Conservation (phyloP, 2,113 vertebrate species). For the Hypanus sabinus region DNA sequence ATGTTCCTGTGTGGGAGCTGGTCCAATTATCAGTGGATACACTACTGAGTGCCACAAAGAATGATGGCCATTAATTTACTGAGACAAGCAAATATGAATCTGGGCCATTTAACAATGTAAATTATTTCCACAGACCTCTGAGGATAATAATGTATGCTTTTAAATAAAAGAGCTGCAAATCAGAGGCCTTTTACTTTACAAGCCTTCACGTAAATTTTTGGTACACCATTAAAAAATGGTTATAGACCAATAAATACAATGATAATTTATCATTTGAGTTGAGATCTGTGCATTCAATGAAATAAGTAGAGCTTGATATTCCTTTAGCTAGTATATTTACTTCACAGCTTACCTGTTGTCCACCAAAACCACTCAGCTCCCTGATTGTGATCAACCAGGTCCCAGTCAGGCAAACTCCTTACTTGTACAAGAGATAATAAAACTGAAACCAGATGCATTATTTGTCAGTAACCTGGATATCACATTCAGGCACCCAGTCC, state of each 20-base stretch:
- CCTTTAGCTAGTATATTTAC: not conserved
- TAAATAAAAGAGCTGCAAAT: not conserved
- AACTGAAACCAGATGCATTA: too few species aligned
- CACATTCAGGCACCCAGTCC: too few species aligned
- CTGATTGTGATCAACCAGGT: too few species aligned
- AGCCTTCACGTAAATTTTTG: not conserved
- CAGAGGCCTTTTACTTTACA: not conserved
- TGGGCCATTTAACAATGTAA: not conserved
- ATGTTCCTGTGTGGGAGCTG: not conserved
- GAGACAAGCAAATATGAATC: conserved; percentile 6
- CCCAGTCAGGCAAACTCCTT: too few species aligned
- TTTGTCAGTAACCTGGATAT: too few species aligned
- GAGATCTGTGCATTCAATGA: not conserved
- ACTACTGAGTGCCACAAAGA: not conserved
- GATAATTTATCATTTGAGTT: not conserved
- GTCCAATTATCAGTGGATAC: not conserved
- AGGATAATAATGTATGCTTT: not conserved
- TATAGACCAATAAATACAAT: not conserved
- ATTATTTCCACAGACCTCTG: not conserved
- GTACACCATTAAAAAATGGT: not conserved
- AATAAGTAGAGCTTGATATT: not conserved
- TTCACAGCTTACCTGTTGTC: not conserved
- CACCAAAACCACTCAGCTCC: not conserved
- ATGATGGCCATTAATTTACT: not conserved
- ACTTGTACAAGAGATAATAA: too few species aligned